A percentile compares a stretch with the other conserved stretches of the same genome.
Conservation (phyloP, 2,888 invertebrate species). For the Ligdia adustata region DNA sequence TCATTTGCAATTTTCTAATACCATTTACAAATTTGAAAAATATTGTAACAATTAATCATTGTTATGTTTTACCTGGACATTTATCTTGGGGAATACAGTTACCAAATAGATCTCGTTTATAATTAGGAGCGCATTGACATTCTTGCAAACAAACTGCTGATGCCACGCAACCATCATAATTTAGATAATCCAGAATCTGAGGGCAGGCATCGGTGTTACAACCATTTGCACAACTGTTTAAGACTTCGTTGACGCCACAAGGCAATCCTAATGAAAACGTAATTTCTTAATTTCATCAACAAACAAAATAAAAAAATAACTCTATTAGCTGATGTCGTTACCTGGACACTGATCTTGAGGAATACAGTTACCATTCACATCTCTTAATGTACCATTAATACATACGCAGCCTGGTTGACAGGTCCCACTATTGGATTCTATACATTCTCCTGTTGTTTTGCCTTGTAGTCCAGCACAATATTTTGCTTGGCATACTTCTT, state of each 20-base stretch:
- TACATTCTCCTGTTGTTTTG: too few species aligned
- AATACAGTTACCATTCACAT: constrained; percentile 14
- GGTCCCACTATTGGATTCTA: too few species aligned
- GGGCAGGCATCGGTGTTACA: constrained; percentile 1
- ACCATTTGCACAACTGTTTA: neutral
- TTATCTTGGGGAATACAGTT: constrained; percentile 26
- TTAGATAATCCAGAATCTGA: neutral
- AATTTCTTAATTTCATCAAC: too few species aligned
- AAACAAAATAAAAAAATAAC: too few species aligned
- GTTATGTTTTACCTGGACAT: constrained; percentile 23
- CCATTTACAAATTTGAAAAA: too few species aligned
- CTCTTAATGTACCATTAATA: constrained; percentile 28
- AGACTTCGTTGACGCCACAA: constrained; percentile 1
- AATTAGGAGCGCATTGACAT: neutral
- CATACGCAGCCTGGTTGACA: constrained; percentile 36
- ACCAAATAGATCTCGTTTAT: neutral
- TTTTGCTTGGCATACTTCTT: constrained; percentile 38
- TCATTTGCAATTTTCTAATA: too few species aligned
- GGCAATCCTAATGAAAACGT: too few species aligned
- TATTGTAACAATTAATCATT: too few species aligned
- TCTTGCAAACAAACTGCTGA: neutral
- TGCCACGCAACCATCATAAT: neutral
- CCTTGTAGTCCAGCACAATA: constrained; percentile 34
- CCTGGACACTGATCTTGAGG: neutral
- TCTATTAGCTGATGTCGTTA: too few species aligned